Evolutionary conservation across 2,888 invertebrate species (phyloP).

Genomic region (Dolomedes plantarius): DNA sequence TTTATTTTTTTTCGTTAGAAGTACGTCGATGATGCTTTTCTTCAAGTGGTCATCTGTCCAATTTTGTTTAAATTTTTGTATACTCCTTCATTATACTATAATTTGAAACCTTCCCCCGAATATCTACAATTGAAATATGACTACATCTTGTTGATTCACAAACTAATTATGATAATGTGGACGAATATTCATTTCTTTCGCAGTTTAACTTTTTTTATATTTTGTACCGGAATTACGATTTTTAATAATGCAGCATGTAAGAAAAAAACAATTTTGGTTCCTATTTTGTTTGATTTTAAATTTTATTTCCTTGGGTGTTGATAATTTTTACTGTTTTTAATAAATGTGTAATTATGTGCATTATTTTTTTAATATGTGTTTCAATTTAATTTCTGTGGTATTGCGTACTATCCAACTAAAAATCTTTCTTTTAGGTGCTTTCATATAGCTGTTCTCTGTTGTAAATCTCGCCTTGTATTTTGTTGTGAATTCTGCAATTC

Average conservation of each 20-base stretch:
- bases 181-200: not conserved
- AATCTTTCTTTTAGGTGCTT: no score
- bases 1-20: not conserved
- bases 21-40: conserved; percentile 3
- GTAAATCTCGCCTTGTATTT: no score
- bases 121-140: conserved; percentile 1
- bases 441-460: no score
- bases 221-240: not conserved
- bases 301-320: no score
- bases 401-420: no score
- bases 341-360: no score
- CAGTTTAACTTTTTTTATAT: not conserved
- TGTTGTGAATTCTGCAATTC: no score
- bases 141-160: not conserved
- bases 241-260: conserved; percentile 4
- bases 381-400: no score
- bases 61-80: not conserved
- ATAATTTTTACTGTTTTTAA: no score
- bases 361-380: no score
- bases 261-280: no score
- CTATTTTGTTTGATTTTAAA: no score
- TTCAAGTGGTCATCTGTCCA: conserved; percentile 12
- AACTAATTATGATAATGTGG: not conserved
- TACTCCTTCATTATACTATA: not conserved
- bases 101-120: not conserved